Evolutionary conservation across 2,113 vertebrate genomes (phyloP), one percentile per base, ranked within the genome.

Genomic region (Poeciliopsis retropinna): DNA sequence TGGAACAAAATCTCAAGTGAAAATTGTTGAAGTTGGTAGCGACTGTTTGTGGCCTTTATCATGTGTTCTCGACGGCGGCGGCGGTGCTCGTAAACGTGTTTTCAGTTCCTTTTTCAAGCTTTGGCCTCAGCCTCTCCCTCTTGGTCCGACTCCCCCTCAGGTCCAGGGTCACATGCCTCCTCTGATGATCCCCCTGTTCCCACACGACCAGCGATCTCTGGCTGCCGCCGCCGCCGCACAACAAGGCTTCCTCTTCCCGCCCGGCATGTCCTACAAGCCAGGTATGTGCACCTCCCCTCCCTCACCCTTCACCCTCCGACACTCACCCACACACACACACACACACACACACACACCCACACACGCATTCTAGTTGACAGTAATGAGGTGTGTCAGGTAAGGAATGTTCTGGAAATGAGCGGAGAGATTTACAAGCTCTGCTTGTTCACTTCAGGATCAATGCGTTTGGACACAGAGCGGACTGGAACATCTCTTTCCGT

Each of bases 131-230:
- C 30, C 14, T 67, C 13, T 5, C 63, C 34, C 39, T 70, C 34
- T 27, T 28, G 47, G 28, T 67, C 37, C 37, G 51, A 14, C n/a
- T 79, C 14, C 63, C 66, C 60, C 91, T 94, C 95, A 98, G 97
- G 97, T 98, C 92, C 97, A 98, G 95, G 96, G 97, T 95, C 97
- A 98, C 94, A 97, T 98, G 96, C 95, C 96, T 94, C 97, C 97
- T 82, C 95, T 98, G 92, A 98, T 98, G 97, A 98, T 98, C 96
- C 97, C 97, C 79, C 96, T 98, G 94, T 98, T 98, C 94, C 97
- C 97, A 94, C 96, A 98, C 85, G 97, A 98, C 95, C 97, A 98
- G 96, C 94, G 97, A 80, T 96, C 97, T 51, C 91, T 98, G 94
- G 97, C 96, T 85, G 97, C 97, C 15, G 96, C 97, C 37, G 96